Evolutionary conservation across 2,797 vertebrate species (phyloP).

Genomic region (Dicrostonyx torquatus): DNA sequence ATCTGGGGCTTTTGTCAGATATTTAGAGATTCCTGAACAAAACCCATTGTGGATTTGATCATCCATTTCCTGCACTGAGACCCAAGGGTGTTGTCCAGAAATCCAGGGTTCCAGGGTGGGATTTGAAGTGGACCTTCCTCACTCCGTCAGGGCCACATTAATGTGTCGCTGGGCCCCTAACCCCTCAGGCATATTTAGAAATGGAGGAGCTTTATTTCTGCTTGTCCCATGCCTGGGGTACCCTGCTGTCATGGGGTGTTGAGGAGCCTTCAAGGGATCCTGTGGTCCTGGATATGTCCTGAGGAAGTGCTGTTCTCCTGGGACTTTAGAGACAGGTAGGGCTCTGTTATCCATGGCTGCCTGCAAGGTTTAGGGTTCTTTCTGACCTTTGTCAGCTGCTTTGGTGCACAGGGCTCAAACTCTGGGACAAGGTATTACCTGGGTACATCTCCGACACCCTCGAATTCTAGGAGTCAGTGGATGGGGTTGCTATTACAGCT

Average conservation of each 20-base stretch:
- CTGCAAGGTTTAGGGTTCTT: not conserved
- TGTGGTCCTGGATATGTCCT: not conserved
- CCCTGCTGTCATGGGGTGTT: not conserved
- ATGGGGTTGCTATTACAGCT: not conserved
- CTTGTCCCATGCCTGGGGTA: not conserved
- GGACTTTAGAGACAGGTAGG: not conserved
- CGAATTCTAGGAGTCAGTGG: not conserved
- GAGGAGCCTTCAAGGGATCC: not conserved
- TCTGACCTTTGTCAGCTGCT: rapidly evolving
- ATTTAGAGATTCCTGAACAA: not conserved
- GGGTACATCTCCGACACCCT: not conserved
- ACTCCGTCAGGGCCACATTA: not conserved
- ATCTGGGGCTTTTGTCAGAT: not conserved
- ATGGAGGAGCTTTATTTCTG: not conserved
- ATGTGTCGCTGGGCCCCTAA: not conserved
- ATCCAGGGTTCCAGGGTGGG: not conserved
- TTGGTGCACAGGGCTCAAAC: not conserved
- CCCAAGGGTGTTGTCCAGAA: not conserved
- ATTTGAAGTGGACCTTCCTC: not conserved
- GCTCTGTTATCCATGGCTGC: not conserved
- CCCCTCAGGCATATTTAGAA: not conserved
- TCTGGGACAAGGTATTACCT: not conserved
- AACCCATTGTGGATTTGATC: not conserved
- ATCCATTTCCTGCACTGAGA: not conserved
- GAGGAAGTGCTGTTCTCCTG: not conserved